phyloP scores from a whole-genome alignment of 2,113 vertebrate species.

The Brachionichthys hirsutus region DNA sequence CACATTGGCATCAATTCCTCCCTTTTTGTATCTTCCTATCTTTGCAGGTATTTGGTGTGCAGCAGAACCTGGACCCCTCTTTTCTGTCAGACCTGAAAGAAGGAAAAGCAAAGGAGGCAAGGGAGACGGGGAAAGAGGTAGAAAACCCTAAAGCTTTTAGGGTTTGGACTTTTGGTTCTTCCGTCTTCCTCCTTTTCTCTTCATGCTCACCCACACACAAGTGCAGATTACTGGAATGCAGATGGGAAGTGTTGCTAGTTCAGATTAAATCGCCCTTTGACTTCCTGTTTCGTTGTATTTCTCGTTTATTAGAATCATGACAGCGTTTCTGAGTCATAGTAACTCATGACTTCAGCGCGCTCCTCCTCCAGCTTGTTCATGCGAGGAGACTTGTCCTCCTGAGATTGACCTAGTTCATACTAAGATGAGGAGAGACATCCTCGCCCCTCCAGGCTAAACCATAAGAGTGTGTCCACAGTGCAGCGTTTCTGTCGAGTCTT shows the following conservation, averaged over 20 bases:
- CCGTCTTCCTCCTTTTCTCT: background rate
- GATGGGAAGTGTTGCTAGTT: background rate
- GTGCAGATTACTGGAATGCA: background rate
- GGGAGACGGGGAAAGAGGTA: constrained; percentile 85
- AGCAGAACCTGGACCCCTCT: constrained; percentile 79
- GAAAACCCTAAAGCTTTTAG: background rate
- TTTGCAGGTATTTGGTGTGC: constrained; percentile 91
- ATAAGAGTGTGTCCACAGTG: constrained; percentile 11
- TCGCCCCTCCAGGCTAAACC: constrained; percentile 49
- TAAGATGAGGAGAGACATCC: constrained; percentile 42
- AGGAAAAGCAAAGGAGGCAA: constrained; percentile 77
- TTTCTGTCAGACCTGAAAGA: constrained; percentile 46
- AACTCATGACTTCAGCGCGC: constrained; percentile 30
- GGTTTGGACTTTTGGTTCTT: background rate
- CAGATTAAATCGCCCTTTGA: background rate
- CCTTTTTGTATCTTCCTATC: constrained; percentile 3
- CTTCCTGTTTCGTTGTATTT: constrained; percentile 3
- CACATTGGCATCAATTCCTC: background rate
- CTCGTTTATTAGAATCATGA: background rate
- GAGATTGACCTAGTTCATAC: constrained; percentile 66
- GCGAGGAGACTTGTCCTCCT: constrained; percentile 41
- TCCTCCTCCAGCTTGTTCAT: constrained; percentile 17
- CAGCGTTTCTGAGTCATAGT: constrained; percentile 39
- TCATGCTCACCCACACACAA: background rate
- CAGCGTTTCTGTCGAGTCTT: constrained; percentile 19